Evolutionary conservation across 2,888 invertebrate genomes (phyloP), one percentile per base, ranked within the genome.

Genomic region (Parelbella ahira): DNA sequence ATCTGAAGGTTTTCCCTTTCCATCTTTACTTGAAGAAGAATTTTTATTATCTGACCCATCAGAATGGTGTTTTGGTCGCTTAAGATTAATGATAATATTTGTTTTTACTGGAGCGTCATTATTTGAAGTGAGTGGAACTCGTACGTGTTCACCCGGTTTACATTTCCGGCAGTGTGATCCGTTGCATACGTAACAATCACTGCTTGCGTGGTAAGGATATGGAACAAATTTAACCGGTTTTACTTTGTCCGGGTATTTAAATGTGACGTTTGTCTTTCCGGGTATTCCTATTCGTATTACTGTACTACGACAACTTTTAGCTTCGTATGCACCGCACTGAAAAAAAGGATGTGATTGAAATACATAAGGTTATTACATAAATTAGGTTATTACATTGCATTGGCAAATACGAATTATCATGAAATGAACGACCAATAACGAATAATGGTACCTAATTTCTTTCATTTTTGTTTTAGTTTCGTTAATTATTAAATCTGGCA

Each of bases 81-180:
- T 50, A 1, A 58, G 50, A 13, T 67, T 60, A 27, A 74, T 55
- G 1, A 58, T 49, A 19, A 76, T 59, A 10, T 60, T 62, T 0
- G 63, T 52, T 30, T 46, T 53, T 27, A 50, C 46, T 21, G 49
- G 39, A 5, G 32, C 10, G 4, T 43, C 10, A n/a, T n/a, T n/a
- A n/a, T n/a, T n/a, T n/a, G n/a, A n/a, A n/a, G n/a, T n/a, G n/a
- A n/a, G n/a, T n/a, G n/a, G n/a, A n/a, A n/a, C n/a, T n/a, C n/a
- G n/a, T n/a, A n/a, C n/a, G n/a, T n/a, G n/a, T 10, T 36, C 28
- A 0, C 18, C 21, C 1, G 18, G 18, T n/a, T 4, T 4, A 32
- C 53, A 51, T 43, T 30, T 51, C 24, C 30, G 21, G 24, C 57
- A 58, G 2, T 19, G 29, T 3, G 28, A 19, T 11, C 41, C 34